Conservation (phyloP, 2,113 vertebrate species). For the Sceloporus undulatus region DNA sequence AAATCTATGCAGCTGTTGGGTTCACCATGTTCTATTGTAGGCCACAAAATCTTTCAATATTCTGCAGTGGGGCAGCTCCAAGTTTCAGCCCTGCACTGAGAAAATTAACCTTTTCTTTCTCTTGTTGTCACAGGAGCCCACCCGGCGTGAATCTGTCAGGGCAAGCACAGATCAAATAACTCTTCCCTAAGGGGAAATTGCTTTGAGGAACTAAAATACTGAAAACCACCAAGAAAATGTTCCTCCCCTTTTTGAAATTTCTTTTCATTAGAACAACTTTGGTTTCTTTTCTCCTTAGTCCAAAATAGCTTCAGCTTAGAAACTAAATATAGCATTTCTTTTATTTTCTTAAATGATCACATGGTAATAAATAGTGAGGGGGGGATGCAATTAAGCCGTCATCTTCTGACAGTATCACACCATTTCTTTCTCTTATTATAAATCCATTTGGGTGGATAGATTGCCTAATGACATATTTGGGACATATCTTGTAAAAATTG, state of each 20-base stretch:
- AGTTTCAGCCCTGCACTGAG: constrained; percentile 52
- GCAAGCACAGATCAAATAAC: constrained; percentile 58
- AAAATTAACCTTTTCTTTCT: constrained; percentile 65
- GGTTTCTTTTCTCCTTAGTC: constrained; percentile 25
- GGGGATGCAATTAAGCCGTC: background rate
- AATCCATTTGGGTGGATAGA: background rate
- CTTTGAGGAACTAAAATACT: constrained; percentile 61
- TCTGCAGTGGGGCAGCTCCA: constrained; percentile 47
- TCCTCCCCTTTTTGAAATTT: constrained; percentile 36
- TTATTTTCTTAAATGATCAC: constrained; percentile 1
- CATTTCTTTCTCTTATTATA: constrained; percentile 25
- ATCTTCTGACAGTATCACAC: background rate
- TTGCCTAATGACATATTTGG: constrained; percentile 7
- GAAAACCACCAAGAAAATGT: constrained; percentile 13
- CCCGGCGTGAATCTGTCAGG: constrained; percentile 56
- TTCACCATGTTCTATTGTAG: constrained; percentile 6
- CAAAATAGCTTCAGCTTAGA: constrained; percentile 5
- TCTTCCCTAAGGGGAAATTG: constrained; percentile 43
- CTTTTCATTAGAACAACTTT: constrained; percentile 3
- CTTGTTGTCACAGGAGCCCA: constrained; percentile 49
- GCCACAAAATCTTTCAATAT: constrained; percentile 21
- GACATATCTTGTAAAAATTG: background rate
- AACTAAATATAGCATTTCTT: background rate
- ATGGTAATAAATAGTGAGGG: background rate
- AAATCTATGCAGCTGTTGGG: background rate